Conservation (phyloP, 2,888 invertebrate species). For the Tineola bisselliella region DNA sequence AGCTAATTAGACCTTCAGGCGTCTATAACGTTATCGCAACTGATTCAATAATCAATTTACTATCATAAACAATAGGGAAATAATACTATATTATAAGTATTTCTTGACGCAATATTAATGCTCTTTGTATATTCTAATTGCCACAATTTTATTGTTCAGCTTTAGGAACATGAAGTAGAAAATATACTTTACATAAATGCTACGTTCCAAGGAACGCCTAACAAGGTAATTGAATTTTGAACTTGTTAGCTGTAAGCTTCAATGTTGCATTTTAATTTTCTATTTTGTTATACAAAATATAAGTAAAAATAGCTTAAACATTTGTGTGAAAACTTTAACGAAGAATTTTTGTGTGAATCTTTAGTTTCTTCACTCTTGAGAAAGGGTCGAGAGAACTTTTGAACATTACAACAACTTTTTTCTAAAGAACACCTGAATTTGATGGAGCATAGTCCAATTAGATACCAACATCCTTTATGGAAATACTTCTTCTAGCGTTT, state of each 20-base stretch:
- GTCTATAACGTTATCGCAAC: neutral
- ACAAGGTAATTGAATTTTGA: neutral
- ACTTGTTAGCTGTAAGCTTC: neutral
- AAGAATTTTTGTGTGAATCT: neutral
- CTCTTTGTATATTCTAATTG: neutral
- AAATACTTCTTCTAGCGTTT: too few relatives aligned
- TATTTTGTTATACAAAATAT: neutral
- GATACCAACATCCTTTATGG: too few relatives aligned
- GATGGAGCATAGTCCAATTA: neutral
- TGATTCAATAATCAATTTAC: neutral
- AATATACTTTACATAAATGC: neutral
- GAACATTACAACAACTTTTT: constrained; percentile 1
- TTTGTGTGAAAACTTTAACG: neutral
- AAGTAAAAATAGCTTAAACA: neutral
- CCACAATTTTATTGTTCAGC: neutral
- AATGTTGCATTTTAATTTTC: neutral
- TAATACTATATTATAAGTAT: neutral
- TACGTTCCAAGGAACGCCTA: neutral
- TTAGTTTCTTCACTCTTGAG: neutral
- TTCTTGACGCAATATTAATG: neutral
- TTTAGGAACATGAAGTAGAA: neutral
- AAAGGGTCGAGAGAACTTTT: constrained; percentile 6
- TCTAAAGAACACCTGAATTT: neutral
- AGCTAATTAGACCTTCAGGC: neutral
- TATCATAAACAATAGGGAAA: neutral